phyloP scores from a whole-genome alignment of 2,797 vertebrate species.

The Phoxinus dragarum region DNA sequence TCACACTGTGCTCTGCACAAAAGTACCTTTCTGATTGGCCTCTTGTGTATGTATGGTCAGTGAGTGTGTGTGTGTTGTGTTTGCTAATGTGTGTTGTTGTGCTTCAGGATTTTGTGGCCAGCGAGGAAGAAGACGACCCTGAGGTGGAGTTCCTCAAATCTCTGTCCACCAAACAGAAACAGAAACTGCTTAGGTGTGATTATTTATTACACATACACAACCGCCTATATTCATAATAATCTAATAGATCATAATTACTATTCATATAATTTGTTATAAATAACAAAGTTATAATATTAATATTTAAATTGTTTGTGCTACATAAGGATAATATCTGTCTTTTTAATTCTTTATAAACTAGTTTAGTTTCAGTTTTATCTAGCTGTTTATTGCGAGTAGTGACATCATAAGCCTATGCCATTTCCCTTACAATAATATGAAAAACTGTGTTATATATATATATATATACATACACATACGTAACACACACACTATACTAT shows the following conservation, averaged over 20 bases:
- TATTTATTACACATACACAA: neutral
- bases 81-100: constrained; percentile 5
- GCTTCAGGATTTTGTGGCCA: constrained; percentile 89
- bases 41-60: constrained; percentile 23
- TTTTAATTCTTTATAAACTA: neutral
- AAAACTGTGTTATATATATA: no score
- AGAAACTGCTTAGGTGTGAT: constrained; percentile 93
- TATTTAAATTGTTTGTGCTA: no score
- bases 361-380: neutral
- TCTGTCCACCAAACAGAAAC: constrained; percentile 94
- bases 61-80: neutral
- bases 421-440: neutral
- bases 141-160: constrained; percentile 99
- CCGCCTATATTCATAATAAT: neutral
- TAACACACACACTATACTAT: no score
- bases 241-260: neutral
- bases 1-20: constrained; percentile 36
- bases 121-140: constrained; percentile 95
- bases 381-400: neutral
- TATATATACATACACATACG: no score
- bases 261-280: neutral
- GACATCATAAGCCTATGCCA: neutral
- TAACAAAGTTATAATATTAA: no score
- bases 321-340: neutral
- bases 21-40: constrained; percentile 4